A percentile compares a stretch with the other conserved stretches of the same genome.
These are phyloP conservation scores for Teleogryllus oceanicus DNA, from an alignment of 2,888 invertebrate species.

Conservation along the genomic window DNA sequence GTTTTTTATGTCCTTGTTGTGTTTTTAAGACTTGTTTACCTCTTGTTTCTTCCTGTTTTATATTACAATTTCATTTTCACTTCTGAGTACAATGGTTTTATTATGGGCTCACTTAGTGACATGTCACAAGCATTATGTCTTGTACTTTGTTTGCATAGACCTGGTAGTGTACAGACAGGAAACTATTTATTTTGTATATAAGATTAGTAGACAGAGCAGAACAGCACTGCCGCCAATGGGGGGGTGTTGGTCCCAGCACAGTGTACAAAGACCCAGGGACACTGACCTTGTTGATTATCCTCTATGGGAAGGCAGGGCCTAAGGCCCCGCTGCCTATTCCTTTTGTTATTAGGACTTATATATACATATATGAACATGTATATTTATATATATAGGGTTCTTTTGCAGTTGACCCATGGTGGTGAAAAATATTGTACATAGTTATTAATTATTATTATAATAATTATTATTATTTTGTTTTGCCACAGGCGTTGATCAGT, in stretches of 20 bases:
- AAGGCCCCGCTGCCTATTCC: conserved; percentile 34
- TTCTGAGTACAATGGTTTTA: conserved; percentile 26
- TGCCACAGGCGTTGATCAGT: conserved; percentile 30
- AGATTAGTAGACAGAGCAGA: conserved; percentile 24
- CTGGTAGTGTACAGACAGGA: conserved; percentile 29
- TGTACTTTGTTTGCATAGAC: conserved; percentile 25
- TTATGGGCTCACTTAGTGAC: conserved; percentile 28
- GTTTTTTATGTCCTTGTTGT: conserved; percentile 21
- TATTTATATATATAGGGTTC: conserved; percentile 33
- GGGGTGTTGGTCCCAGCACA: conserved; percentile 18
- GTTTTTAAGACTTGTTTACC: conserved; percentile 23
- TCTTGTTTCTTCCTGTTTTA: conserved; percentile 12
- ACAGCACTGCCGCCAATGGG: conserved; percentile 11
- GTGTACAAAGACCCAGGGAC: conserved; percentile 18
- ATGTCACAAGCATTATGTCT: conserved; percentile 25
- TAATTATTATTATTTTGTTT: conserved; percentile 29
- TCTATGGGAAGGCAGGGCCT: conserved; percentile 34
- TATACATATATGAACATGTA: conserved; percentile 20
- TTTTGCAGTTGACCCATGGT: conserved; percentile 36
- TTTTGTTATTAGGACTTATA: conserved; percentile 35
- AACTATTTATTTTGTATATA: conserved; percentile 38
- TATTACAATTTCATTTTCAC: conserved; percentile 18
- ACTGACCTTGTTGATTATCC: conserved; percentile 34
- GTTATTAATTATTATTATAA: conserved; percentile 31
- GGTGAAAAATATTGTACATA: conserved; percentile 36